Evolutionary conservation across 2,113 vertebrate species (phyloP).

Genomic region (Mobula hypostoma): DNA sequence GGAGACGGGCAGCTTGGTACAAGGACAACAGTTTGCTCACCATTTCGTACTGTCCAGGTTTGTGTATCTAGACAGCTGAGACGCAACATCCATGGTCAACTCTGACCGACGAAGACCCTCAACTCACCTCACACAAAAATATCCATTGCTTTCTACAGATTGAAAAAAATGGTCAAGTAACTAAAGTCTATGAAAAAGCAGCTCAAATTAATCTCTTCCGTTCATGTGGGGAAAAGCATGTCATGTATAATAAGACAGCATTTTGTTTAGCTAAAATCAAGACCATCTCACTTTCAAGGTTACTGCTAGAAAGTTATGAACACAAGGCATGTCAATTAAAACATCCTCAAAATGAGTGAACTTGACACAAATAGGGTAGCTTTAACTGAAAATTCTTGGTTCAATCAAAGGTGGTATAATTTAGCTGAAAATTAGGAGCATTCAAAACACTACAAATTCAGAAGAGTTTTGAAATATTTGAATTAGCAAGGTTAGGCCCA

Average conservation of each 20-base stretch:
- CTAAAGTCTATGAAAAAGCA: neutral
- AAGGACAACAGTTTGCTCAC: too few species aligned
- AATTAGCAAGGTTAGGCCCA: neutral
- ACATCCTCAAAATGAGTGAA: neutral
- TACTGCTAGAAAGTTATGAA: neutral
- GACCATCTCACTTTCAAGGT: neutral
- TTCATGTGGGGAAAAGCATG: neutral
- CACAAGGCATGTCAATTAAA: neutral
- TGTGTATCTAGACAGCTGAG: too few species aligned
- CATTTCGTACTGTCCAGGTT: too few species aligned
- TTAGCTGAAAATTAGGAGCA: neutral
- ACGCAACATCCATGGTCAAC: too few species aligned
- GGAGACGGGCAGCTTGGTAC: too few species aligned
- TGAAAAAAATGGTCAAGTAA: neutral
- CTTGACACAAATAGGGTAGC: neutral
- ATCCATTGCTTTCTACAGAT: neutral
- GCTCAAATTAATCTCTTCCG: neutral
- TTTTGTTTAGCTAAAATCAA: neutral
- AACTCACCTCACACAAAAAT: too few species aligned
- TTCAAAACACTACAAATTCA: neutral
- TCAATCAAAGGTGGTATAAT: neutral
- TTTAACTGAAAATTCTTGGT: neutral
- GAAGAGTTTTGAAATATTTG: neutral
- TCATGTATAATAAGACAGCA: neutral
- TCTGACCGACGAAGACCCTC: too few species aligned